phyloP scores from a whole-genome alignment of 2,888 invertebrate species.

The Periphyllus acericola region DNA sequence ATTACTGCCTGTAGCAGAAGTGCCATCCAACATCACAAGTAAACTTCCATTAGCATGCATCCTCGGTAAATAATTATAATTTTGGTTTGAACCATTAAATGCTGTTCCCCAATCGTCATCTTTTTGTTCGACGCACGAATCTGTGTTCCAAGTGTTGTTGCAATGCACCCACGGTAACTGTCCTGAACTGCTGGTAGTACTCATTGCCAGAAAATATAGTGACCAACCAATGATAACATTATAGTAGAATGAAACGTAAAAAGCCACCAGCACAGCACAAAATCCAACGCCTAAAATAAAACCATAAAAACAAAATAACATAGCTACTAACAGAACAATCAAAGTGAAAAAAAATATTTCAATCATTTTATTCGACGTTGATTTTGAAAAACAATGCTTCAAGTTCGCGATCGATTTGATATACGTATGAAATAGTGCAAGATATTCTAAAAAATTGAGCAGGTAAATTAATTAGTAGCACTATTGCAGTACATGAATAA shows the following conservation, averaged over 20 bases:
- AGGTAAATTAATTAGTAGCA: too few species aligned
- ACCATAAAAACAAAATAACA: too few species aligned
- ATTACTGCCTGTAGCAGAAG: constrained; percentile 1
- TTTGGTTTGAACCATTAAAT: not conserved
- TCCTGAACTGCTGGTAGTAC: constrained; percentile 70
- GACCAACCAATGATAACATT: constrained; percentile 90
- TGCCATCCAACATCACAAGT: constrained; percentile 11
- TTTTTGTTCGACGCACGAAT: constrained; percentile 74
- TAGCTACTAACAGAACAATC: not conserved
- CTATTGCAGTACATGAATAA: too few species aligned
- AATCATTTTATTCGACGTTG: not conserved
- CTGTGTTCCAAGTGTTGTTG: constrained; percentile 84
- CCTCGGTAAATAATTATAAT: constrained; percentile 28
- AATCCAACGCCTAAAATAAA: constrained; percentile 76
- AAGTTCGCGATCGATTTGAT: too few species aligned
- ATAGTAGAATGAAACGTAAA: constrained; percentile 84
- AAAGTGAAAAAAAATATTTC: not conserved
- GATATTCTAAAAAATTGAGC: too few species aligned
- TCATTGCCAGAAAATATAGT: constrained; percentile 81
- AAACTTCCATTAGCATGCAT: constrained; percentile 43
- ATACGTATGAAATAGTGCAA: too few species aligned
- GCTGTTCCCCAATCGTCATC: constrained; percentile 38
- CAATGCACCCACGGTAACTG: constrained; percentile 85
- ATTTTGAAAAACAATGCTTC: too few species aligned
- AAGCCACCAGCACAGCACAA: constrained; percentile 82